Evolutionary conservation across 2,888 invertebrate species (phyloP), one percentile per base, ranked within the genome.

Genomic region (Dilophus febrilis): DNA sequence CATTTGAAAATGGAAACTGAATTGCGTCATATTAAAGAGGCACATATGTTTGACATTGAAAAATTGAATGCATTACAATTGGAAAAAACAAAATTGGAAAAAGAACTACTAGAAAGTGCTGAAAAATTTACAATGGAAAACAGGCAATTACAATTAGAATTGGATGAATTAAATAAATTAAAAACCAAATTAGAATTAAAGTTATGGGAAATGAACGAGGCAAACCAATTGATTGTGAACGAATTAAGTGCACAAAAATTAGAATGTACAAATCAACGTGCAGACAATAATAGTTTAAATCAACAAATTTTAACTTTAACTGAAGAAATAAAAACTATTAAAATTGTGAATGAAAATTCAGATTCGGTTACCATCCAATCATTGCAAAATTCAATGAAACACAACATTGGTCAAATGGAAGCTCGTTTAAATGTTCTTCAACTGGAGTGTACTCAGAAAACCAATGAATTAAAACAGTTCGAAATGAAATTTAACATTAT

Each of bases 51-150:
- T 22, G 40, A 45, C 13, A 61, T 66, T 46, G 55, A 64, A 34
- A 68, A 71, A 51, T 55, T 77, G 3, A 64, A 66, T 35, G 69
- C 70, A 44, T 61, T 70, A 13, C 16, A 37, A 26, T 12, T 11
- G 16, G 41, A 64, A 67, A 32, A 60, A 62, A 34, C 62, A 64
- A 32, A 53, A 66, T 40, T 65, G 66, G 42, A 36, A 44, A 35
- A 53, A 53, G 35, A 54, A 51, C 32, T 56, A 58, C 4, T 4
- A 4, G 29, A 29, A 29, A 8, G 5, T 29, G 28, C 16, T 16
- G 36, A 36, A 36, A 27, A 27, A 4, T 17, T 28, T 12, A 8
- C 28, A 42, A 44, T 50, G 2, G 52, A 55, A 6, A 46, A 55
- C 58, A 44, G 66, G n/a, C 56, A 58, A 41, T 49, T 57, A 10